Percentiles rank a stretch among this genome's conserved stretches.
These are phyloP conservation scores for Tolmerus cingulatus DNA, from an alignment of 2,888 invertebrate species.

Conservation along the genomic window DNA sequence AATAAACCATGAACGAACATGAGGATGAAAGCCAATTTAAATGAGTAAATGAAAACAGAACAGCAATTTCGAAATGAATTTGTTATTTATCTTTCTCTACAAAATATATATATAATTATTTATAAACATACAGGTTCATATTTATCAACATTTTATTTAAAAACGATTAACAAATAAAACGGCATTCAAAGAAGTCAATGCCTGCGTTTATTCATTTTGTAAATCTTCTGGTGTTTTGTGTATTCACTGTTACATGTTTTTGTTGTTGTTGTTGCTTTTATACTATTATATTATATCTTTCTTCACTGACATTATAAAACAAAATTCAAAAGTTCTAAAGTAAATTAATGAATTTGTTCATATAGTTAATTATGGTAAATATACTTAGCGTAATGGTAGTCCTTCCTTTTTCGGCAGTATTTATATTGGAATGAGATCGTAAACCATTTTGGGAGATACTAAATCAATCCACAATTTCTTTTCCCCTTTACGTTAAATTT, in stretches of 20 bases:
- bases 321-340: neutral
- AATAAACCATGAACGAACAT: neutral
- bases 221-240: slow-evolving; percentile 26
- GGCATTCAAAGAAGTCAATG: slow-evolving; percentile 24
- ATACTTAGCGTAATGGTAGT: neutral
- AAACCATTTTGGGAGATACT: neutral
- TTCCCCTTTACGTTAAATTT: neutral
- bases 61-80: slow-evolving; percentile 30
- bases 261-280: neutral
- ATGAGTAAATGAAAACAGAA: neutral
- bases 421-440: neutral
- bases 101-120: slow-evolving; percentile 37
- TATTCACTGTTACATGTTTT: slow-evolving; percentile 7
- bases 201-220: slow-evolving; percentile 1
- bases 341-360: neutral
- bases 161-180: slow-evolving; percentile 37
- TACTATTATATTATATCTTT: neutral
- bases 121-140: slow-evolving; percentile 33
- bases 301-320: neutral
- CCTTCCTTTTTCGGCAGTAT: slow-evolving; percentile 13
- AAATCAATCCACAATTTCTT: neutral
- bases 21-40: neutral
- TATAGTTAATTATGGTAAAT: neutral
- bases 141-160: slow-evolving; percentile 36
- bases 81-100: slow-evolving; percentile 38